These are phyloP conservation scores for Rachycentron canadum DNA, from an alignment of 2,797 vertebrate genomes.

Conservation along the genomic window DNA sequence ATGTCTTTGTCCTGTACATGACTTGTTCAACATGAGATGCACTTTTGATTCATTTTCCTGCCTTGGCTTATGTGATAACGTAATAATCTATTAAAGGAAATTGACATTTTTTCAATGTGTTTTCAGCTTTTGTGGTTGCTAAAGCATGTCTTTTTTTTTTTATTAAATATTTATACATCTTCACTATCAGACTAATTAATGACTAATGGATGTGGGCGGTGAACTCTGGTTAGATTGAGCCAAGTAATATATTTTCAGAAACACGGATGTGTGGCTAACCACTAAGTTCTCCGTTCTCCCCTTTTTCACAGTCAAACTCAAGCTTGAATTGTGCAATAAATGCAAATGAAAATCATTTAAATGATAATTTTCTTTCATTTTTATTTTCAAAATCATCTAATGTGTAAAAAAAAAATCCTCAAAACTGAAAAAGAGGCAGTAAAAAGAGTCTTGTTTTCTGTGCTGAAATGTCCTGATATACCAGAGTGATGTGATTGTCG, in stretches of 20 bases:
- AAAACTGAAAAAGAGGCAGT: not conserved
- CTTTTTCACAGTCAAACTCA: not conserved
- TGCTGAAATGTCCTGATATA: not conserved
- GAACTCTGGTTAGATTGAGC: conserved; percentile 10
- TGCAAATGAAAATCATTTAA: not conserved
- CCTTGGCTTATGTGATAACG: conserved; percentile 27
- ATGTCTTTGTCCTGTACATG: conserved; percentile 34
- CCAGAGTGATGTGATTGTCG: not conserved
- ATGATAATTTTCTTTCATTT: not conserved
- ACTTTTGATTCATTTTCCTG: conserved; percentile 58
- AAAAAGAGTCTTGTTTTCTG: not conserved
- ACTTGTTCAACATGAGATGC: conserved; percentile 33
- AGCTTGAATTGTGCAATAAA: not conserved
- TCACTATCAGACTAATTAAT: not conserved
- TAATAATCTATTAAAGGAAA: conserved; percentile 48
- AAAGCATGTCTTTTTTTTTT: conserved; percentile 6
- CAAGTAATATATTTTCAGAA: not conserved
- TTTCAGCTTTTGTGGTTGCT: conserved; percentile 28
- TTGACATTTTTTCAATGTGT: conserved; percentile 20
- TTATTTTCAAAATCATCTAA: not conserved
- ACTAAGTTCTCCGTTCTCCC: not conserved
- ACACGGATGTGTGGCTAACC: not conserved
- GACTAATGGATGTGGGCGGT: not conserved
- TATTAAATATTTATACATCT: conserved; percentile 36
- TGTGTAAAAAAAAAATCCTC: not conserved